These are phyloP conservation scores for Harlomillsia oculata DNA, from an alignment of 1,140 invertebrate genomes.

Conservation along the genomic window DNA sequence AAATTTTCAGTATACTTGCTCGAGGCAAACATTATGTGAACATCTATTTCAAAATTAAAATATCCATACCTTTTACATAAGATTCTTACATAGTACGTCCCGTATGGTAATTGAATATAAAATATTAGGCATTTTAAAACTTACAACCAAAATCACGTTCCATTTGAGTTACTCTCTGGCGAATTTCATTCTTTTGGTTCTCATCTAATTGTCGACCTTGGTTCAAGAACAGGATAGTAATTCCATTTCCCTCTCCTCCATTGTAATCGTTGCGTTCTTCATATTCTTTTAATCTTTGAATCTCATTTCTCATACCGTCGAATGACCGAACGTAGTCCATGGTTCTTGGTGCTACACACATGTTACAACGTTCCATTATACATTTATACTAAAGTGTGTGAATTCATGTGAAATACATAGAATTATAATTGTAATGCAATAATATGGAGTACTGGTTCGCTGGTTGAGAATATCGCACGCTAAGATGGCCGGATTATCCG, in stretches of 20 bases:
- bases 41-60: constrained; percentile 17
- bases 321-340: no score
- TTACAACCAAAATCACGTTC: constrained; percentile 23
- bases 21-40: constrained; percentile 22
- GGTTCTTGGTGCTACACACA: no score
- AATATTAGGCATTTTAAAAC: not conserved
- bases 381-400: no score
- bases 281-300: constrained; percentile 5
- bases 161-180: not conserved
- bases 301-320: no score
- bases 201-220: constrained; percentile 25
- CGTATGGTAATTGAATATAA: not conserved
- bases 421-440: no score
- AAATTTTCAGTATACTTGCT: constrained; percentile 15
- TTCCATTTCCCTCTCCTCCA: constrained; percentile 11
- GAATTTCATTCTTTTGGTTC: constrained; percentile 9
- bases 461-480: constrained; percentile 19
- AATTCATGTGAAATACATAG: no score
- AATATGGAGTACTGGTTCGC: not conserved
- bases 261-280: constrained; percentile 8
- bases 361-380: no score
- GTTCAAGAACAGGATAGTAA: constrained; percentile 19
- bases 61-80: not conserved
- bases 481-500: constrained; percentile 18
- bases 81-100: no score